phyloP scores from a whole-genome alignment of 2,888 invertebrate species.

The Peribatodes rhomboidaria region DNA sequence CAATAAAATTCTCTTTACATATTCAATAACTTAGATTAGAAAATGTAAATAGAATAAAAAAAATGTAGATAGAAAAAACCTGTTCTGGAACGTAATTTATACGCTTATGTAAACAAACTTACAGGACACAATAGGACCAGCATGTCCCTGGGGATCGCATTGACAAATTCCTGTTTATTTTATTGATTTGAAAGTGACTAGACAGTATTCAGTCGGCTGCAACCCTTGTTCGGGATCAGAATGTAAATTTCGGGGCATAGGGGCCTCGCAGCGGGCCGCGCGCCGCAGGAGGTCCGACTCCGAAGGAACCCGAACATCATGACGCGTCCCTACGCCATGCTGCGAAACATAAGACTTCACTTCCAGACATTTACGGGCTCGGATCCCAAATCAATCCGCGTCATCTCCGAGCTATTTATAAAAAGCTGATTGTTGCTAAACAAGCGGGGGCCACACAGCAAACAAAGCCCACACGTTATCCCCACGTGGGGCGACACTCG shows the following conservation, averaged over 20 bases:
- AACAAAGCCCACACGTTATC: constrained; percentile 56
- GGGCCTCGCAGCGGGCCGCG: constrained; percentile 63
- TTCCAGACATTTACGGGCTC: constrained; percentile 70
- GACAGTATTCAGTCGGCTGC: constrained; percentile 60
- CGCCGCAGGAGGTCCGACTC: constrained; percentile 70
- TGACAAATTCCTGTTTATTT: constrained; percentile 66
- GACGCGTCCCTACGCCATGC: constrained; percentile 78
- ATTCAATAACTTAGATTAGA: constrained; percentile 21
- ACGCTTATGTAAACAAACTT: constrained; percentile 63
- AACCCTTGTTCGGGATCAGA: constrained; percentile 68
- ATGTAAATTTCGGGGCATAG: constrained; percentile 76
- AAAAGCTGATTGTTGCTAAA: constrained; percentile 63
- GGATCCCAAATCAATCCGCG: constrained; percentile 75
- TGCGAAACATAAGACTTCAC: constrained; percentile 83
- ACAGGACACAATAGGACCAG: constrained; percentile 53
- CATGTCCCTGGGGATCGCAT: constrained; percentile 56
- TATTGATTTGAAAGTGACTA: constrained; percentile 69
- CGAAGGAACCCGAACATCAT: constrained; percentile 59
- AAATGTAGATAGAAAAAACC: constrained; percentile 50
- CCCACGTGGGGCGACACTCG: constrained; percentile 49
- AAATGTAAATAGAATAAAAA: constrained; percentile 24
- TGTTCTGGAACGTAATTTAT: constrained; percentile 49
- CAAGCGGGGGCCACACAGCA: constrained; percentile 64
- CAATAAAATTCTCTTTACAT: constrained; percentile 1
- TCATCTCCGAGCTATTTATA: constrained; percentile 65